Evolutionary conservation across 2,888 invertebrate genomes (phyloP).

Genomic region (Zonitis immaculata): DNA sequence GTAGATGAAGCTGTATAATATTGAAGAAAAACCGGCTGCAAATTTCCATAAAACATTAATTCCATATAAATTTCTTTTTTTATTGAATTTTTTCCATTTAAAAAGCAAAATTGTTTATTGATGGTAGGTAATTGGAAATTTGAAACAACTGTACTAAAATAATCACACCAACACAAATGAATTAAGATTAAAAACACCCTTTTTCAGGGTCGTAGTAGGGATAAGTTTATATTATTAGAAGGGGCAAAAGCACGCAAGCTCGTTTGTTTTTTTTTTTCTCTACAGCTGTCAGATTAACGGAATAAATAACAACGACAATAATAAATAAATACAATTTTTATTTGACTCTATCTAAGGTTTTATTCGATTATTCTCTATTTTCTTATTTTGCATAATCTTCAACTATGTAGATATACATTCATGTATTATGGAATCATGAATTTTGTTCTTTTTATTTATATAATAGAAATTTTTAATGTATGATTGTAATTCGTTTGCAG

Average conservation of each 20-base stretch:
- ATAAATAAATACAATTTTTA: neutral
- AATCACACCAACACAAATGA: neutral
- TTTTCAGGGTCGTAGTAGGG: neutral
- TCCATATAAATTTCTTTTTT: neutral
- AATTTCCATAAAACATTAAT: neutral
- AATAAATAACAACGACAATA: neutral
- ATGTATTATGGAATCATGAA: too few relatives aligned
- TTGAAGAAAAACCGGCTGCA: neutral
- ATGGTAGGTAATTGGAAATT: neutral
- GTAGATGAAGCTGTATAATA: neutral
- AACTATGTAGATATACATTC: too few relatives aligned
- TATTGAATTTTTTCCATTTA: neutral
- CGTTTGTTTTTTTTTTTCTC: neutral
- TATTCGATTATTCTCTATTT: neutral
- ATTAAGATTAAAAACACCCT: neutral
- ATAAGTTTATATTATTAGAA: neutral
- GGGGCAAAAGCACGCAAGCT: neutral
- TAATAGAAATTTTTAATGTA: too few relatives aligned
- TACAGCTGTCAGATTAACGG: slow-evolving; percentile 1
- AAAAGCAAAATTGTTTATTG: neutral
- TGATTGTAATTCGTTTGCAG: too few relatives aligned
- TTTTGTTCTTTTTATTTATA: too few relatives aligned
- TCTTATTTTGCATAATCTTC: neutral
- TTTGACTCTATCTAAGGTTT: neutral
- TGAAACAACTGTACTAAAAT: neutral